Base-by-base conservation (phyloP, 2,797 vertebrate species). In the Crypturellus tataupa region DNA sequence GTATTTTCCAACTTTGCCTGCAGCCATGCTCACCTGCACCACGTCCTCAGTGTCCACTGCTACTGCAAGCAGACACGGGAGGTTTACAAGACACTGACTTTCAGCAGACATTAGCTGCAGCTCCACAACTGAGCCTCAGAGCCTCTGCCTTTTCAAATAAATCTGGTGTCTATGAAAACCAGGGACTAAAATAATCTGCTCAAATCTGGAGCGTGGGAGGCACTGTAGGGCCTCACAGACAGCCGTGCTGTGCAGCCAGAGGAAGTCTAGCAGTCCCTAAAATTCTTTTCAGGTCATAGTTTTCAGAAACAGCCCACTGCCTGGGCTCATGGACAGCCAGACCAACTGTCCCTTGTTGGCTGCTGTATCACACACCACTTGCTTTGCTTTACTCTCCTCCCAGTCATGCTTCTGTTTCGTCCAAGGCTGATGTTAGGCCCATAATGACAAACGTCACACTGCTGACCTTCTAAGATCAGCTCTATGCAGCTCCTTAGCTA, bases 231-330 rank as follows among this genome's bases (percentile, higher is more conserved):
- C 65, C 88, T 93, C 5, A 1, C 88, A 89, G 92, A 90, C 82
- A 59, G 53, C 56, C 6, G 0, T 62, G 69, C 86, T 94, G 68
- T 75, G 92, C 88, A 96, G 94, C 68, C 85, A 89, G 35, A 94
- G 75, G 63, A 91, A 91, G 90, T 77, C 91, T 96, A 71, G 83
- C 60, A 95, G 95, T 87, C 92, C 88, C 75, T 82, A 82, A 90
- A 94, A 95, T 94, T 53, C 85, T 70, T 94, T 93, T 88, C 85
- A 93, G 90, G 83, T 91, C 68, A 4, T 3, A 73, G 64, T 65
- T 77, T 82, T 64, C 78, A 3, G 1, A 84, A 91, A 85, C 44
- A 93, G 75, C 46, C 76, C 46, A 47, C 29, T 55, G 2, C 4
- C 76, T 62, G 60, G 39, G 4, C 40, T 42, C 40, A 42, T 42